Evolutionary conservation across 92 coral and sea anemone genomes (phyloP), one percentile per base, ranked within the genome.

Genomic region (Desmophyllum pertusum): DNA sequence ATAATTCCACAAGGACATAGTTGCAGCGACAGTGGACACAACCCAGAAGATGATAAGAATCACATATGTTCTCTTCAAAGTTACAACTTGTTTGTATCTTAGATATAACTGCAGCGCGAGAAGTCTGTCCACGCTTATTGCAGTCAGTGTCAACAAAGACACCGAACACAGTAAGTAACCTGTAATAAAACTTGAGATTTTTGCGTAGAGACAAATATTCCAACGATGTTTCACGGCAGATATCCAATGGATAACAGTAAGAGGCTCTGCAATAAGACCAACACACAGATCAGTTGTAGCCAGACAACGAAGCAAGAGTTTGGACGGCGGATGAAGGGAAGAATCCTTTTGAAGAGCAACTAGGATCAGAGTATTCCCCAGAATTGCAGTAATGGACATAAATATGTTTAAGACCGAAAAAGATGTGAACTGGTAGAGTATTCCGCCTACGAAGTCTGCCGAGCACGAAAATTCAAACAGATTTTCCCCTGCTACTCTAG

Each of bases 201-300:
- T 38, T 3, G 51, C 52, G 7, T n/a, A 0, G 51, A 23, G 10
- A 36, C 81, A 77, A 10, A 38, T 59, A 11, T 77, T 10, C 81
- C 70, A 59, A 13, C 37, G 36, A 5, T 77, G 23, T 51, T 42
- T 27, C 14, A 59, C 43, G 27, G 30, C 65, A 40, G 81, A 61
- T 23, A 77, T 77, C 81, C 81, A 77, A 25, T 77, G 40, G 21
- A 27, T 59, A 17, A 61, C 4, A 1, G 70, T 38, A 2, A 59
- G 25, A 40, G 81, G 81, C 81, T 57, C 81, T 10, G 81, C 59
- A 13, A 62, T 46, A 15, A 77, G 10, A 37, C 86, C 86, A 53
- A 81, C 79, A 14, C 67, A 38, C 21, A 81, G 86, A 53, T 81
- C 86, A n/a, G 79, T 48, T 53, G 63, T 51, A 8, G 78, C 74